phyloP scores from a whole-genome alignment of 1,140 invertebrate genomes.

The Akabosia matsudoensis region DNA sequence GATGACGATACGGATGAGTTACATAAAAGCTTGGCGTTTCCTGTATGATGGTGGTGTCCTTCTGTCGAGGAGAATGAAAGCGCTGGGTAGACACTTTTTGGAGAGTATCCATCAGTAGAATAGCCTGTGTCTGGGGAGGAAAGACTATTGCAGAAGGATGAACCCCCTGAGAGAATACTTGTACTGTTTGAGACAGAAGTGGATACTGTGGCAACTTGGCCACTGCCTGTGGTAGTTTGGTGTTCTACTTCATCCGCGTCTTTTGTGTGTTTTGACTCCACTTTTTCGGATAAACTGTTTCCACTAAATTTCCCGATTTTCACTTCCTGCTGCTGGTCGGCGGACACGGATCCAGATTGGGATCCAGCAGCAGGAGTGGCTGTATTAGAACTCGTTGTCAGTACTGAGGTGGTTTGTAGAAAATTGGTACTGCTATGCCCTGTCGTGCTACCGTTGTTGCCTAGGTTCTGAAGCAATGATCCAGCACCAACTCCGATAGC shows the following conservation, averaged over 20 bases:
- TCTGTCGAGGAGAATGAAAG: conserved; percentile 38
- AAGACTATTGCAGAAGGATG: conserved; percentile 37
- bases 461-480: not conserved
- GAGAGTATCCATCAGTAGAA: conserved; percentile 46
- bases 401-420: not conserved
- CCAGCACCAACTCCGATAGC: not conserved
- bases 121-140: conserved; percentile 46
- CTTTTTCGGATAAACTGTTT: too few relatives aligned
- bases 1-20: conserved; percentile 10
- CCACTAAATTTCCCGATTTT: not conserved
- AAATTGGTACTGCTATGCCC: not conserved
- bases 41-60: not conserved
- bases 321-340: not conserved
- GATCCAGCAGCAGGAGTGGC: not conserved
- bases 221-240: not conserved
- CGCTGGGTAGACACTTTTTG: conserved; percentile 44
- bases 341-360: not conserved
- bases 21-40: not conserved
- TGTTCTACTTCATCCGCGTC: not conserved
- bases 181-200: conserved; percentile 15
- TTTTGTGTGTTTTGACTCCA: too few relatives aligned
- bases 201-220: not conserved
- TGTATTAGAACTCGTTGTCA: not conserved
- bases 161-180: conserved; percentile 36
- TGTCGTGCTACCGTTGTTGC: not conserved